Conservation (phyloP, 2,113 vertebrate species). For the Semnornis frantzii region DNA sequence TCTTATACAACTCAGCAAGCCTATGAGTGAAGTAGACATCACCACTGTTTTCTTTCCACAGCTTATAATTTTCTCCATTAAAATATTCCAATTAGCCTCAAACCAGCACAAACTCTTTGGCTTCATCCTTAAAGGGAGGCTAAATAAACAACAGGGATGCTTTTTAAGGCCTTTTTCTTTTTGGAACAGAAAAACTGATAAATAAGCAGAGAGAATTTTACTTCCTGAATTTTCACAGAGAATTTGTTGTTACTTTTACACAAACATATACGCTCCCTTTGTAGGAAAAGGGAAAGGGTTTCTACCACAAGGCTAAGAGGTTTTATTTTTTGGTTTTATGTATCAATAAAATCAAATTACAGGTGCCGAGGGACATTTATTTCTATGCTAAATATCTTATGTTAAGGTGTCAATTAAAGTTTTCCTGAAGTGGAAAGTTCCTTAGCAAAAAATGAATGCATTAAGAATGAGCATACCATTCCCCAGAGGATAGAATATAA, state of each 20-base stretch:
- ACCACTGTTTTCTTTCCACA: too few species aligned
- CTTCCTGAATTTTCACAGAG: background rate
- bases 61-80: too few species aligned
- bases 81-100: too few species aligned
- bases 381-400: slow-evolving; percentile 45
- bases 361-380: background rate
- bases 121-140: background rate
- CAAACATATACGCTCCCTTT: background rate
- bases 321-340: slow-evolving; percentile 25
- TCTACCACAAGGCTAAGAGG: background rate
- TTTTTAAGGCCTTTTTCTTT: background rate
- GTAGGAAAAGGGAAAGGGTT: background rate
- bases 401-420: slow-evolving; percentile 59
- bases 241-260: background rate
- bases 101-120: background rate
- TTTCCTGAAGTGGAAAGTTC: slow-evolving; percentile 50
- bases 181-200: background rate
- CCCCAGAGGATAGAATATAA: slow-evolving; percentile 51
- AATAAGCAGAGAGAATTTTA: background rate
- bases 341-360: slow-evolving; percentile 38
- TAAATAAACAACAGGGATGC: background rate
- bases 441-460: slow-evolving; percentile 31
- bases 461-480: slow-evolving; percentile 22
- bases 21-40: too few species aligned
- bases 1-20: too few species aligned